Base-by-base conservation (phyloP, 1,140 invertebrate species). In the Notospermus geniculatus region DNA sequence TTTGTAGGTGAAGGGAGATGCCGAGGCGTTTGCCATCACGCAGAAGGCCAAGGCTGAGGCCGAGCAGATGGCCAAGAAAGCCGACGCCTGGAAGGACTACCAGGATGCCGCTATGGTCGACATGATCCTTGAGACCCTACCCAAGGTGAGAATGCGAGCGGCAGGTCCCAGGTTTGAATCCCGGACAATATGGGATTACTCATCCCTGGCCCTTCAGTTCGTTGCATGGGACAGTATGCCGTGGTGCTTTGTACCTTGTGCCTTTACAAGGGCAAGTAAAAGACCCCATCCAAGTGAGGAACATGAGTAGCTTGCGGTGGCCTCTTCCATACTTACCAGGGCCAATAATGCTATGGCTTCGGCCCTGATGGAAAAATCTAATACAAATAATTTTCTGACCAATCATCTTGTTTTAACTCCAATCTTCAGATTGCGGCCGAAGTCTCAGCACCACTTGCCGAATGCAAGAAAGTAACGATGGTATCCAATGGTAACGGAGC, bases 31-130 rank as follows among this genome's bases (percentile, higher is more conserved):
- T 80, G 92, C 94, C 23, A 91, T 97, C 74, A 88, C 93, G 71
- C 92, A 91, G 1, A 95, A 94, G 80, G 95, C 94, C 0, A 92
- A 89, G 70, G 95, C 95, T 11, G 95, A 98, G 75, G 93, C 94
- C 4, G 93, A 95, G 82, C 93, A 95, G 83, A 95, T 97, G 90
- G 87, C 90, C 0, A 93, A 93, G 81, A 98, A 98, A 78, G 95
- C 95, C 11, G 93, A 95, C 71, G 95, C 95, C 25, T 97, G 90
- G 87, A 92, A 91, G 74, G 92, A 97, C 74, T 98, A 97, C 76
- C 91, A 93, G 67, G 92, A 92, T 65, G 95, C 95, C 53, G 95
- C 95, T 36, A 95, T 97, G 88, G 88, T 97, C 56, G 95, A 98
- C 73, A 97, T 98, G 95, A 88, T 97, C 73, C 85, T 98, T 23